Evolutionary conservation across 35 echinoderm and acorn worm genomes (phyloP).

Genomic region (Chiridota heheva): DNA sequence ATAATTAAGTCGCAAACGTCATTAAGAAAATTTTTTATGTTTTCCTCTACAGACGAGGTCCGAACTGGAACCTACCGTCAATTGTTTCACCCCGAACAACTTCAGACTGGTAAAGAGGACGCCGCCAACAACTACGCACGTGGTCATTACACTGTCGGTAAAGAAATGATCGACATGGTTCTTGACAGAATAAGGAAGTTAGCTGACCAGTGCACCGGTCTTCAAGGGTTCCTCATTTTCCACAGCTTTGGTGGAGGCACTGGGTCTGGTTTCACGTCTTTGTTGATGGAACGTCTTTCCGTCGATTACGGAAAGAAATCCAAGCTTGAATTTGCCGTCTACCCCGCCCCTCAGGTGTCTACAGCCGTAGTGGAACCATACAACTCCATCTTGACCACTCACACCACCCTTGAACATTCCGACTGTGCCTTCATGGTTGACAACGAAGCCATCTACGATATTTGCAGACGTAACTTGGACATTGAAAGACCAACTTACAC

Average conservation of each 20-base stretch:
- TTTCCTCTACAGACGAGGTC: neutral
- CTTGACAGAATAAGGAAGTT: too few relatives aligned
- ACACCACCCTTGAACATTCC: conserved; percentile 37
- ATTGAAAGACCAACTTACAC: too few relatives aligned
- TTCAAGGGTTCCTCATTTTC: conserved; percentile 48
- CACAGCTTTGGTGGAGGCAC: too few relatives aligned
- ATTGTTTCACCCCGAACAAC: neutral
- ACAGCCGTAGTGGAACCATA: too few relatives aligned
- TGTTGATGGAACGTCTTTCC: conserved; percentile 40
- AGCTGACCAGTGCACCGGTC: conserved; percentile 44
- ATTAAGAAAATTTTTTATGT: too few relatives aligned
- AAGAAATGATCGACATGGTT: neutral
- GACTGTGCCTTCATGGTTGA: conserved; percentile 53
- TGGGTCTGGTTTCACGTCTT: conserved; percentile 30
- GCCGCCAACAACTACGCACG: too few relatives aligned
- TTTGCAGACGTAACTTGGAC: too few relatives aligned
- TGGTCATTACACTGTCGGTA: neutral
- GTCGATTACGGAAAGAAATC: too few relatives aligned
- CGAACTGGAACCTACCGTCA: too few relatives aligned
- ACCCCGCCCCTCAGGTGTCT: conserved; percentile 12
- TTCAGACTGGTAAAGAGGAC: too few relatives aligned
- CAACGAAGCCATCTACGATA: conserved; percentile 46
- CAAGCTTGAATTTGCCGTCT: conserved; percentile 29
- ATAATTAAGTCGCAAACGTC: too few relatives aligned
- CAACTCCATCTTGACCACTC: too few relatives aligned